Evolutionary conservation across 2,888 invertebrate genomes (phyloP), one percentile per base, ranked within the genome.

Genomic region (Papilio demoleus): DNA sequence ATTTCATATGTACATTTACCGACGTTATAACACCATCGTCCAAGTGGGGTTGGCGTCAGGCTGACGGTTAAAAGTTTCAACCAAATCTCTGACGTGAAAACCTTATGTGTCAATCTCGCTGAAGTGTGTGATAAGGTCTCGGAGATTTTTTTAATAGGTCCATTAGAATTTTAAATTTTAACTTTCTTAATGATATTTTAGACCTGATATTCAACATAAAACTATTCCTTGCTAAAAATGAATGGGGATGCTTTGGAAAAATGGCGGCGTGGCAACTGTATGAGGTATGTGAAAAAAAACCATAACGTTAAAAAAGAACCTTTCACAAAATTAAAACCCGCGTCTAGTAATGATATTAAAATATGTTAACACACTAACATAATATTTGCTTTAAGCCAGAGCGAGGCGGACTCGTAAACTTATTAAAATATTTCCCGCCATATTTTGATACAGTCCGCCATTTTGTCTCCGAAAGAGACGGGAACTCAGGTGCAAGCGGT

Each of bases 341-440:
- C 79, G 82, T 77, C 84, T 84, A 85, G 87, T 90, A 92, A 91
- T 90, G 85, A 87, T 90, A 92, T 92, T 92, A 90, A 92, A 91
- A n/a, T n/a, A n/a, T n/a, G n/a, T n/a, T n/a, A n/a, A 82, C 79
- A 77, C 74, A 81, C 83, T 78, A 84, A 90, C 90, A 88, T 88
- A 89, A 88, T 89, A 88, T 90, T 91, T 92, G 89, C 85, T 88
- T 88, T 85, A 86, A 88, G 82, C 85, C 80, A 81, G 81, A 77
- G 79, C 79, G 81, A 75, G 81, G 81, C 76, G 80, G 83, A 82
- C 85, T 84, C 90, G 81, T 92, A 91, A 92, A 92, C 89, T 92
- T 91, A 90, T 91, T 92, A 92, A 92, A 92, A 92, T 92, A 92
- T 88, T 88, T 88, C 87, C 85, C 85, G 85, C 84, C 85, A 86